phyloP scores from a whole-genome alignment of 2,113 vertebrate species.

The Thomomys bottae region DNA sequence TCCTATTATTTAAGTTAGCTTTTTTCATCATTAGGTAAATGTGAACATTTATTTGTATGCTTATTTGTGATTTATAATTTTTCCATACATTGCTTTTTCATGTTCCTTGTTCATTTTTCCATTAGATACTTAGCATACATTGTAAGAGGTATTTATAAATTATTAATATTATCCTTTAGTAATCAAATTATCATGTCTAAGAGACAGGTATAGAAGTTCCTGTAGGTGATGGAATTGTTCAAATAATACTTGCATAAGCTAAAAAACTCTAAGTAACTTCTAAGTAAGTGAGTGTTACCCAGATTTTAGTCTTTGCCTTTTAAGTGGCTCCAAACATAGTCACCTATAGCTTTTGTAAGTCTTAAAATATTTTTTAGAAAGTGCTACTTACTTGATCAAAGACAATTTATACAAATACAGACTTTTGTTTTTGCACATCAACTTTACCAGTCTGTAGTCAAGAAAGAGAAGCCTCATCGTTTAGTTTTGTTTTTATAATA shows the following conservation, averaged over 20 bases:
- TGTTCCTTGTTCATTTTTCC: conserved; percentile 19
- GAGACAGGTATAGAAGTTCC: conserved; percentile 27
- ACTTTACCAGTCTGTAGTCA: not conserved
- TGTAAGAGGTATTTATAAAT: not conserved
- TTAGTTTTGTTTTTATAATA: not conserved
- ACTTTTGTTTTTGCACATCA: conserved; percentile 19
- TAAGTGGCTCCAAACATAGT: not conserved
- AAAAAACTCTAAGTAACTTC: conserved; percentile 11
- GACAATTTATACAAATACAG: not conserved
- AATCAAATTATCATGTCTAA: conserved; percentile 8
- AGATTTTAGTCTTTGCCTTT: conserved; percentile 25
- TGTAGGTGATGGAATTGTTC: not conserved
- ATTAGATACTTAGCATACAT: conserved; percentile 19
- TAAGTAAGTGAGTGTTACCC: not conserved
- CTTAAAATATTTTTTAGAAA: not conserved
- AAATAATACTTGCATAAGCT: not conserved
- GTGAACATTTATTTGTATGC: not conserved
- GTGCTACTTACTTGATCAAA: not conserved
- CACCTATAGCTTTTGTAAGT: not conserved
- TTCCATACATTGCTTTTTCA: not conserved
- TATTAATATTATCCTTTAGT: not conserved
- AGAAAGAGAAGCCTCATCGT: not conserved
- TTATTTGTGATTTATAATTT: not conserved
- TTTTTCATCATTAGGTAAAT: not conserved
- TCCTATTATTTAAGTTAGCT: not conserved